phyloP scores from a whole-genome alignment of 2,888 invertebrate genomes.

The Panorpa germanica region DNA sequence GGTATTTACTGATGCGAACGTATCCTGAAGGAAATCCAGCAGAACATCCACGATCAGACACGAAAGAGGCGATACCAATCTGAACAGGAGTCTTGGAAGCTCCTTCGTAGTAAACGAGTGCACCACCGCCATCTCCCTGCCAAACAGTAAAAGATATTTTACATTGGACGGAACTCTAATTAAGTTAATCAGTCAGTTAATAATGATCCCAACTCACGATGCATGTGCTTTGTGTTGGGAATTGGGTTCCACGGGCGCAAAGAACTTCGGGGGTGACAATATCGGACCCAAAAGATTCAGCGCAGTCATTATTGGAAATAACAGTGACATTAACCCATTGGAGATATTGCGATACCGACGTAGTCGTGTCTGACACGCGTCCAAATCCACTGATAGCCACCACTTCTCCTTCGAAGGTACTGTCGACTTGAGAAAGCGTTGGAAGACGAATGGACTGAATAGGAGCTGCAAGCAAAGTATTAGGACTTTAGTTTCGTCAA shows the following conservation, averaged over 20 bases:
- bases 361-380: constrained; percentile 19
- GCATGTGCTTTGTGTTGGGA: constrained; percentile 11
- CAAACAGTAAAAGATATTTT: background rate
- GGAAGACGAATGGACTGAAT: constrained; percentile 19
- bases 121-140: constrained; percentile 12
- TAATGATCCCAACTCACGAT: too few relatives aligned
- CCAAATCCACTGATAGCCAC: constrained; percentile 22
- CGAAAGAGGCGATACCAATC: constrained; percentile 13
- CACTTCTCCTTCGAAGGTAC: constrained; percentile 16
- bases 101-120: constrained; percentile 10
- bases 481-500: too few relatives aligned
- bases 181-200: constrained; percentile 8
- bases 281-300: constrained; percentile 10
- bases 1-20: constrained; percentile 11
- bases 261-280: constrained; percentile 11
- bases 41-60: constrained; percentile 12
- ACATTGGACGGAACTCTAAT: background rate
- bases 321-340: constrained; percentile 10
- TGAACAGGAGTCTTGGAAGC: constrained; percentile 9
- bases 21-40: constrained; percentile 13
- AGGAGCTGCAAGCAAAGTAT: too few relatives aligned
- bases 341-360: too few relatives aligned
- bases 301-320: constrained; percentile 11
- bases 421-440: constrained; percentile 14
- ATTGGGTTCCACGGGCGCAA: constrained; percentile 11